These are phyloP conservation scores for Meliscaeva auricollis DNA, from an alignment of 2,888 invertebrate genomes.

Conservation along the genomic window DNA sequence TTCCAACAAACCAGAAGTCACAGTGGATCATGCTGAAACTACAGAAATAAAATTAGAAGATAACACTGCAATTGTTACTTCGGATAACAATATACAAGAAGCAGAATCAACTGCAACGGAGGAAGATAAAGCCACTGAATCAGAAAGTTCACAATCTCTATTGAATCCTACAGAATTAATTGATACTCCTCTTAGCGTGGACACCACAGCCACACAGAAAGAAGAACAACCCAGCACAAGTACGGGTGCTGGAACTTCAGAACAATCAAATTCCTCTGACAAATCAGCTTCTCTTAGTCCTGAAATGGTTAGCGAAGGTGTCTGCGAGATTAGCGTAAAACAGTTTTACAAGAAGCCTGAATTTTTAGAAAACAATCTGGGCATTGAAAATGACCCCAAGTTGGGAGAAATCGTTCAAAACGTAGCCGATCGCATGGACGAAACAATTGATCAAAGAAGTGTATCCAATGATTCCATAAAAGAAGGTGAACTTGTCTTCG, in stretches of 20 bases:
- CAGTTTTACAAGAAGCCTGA: constrained; percentile 84
- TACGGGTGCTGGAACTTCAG: constrained; percentile 34
- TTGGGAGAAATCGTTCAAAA: constrained; percentile 83
- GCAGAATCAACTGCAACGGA: not conserved
- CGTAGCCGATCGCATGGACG: constrained; percentile 50
- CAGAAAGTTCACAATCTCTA: not conserved
- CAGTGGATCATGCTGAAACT: not conserved
- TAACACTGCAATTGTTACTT: constrained; percentile 69
- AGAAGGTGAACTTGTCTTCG: constrained; percentile 79
- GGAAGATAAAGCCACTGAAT: not conserved
- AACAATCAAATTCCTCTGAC: constrained; percentile 71
- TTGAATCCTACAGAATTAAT: constrained; percentile 32
- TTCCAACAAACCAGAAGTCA: not conserved
- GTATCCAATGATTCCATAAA: constrained; percentile 78
- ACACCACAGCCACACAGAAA: constrained; percentile 38
- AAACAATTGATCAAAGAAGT: constrained; percentile 46
- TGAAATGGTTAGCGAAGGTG: constrained; percentile 83
- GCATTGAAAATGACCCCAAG: constrained; percentile 84
- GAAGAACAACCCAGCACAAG: constrained; percentile 39
- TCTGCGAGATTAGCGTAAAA: constrained; percentile 83
- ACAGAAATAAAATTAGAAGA: constrained; percentile 78
- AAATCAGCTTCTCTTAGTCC: constrained; percentile 82
- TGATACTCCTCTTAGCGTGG: constrained; percentile 55
- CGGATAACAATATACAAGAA: not conserved
- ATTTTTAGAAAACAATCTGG: constrained; percentile 83